phyloP scores from a whole-genome alignment of 2,888 invertebrate genomes.

The Eupithecia dodoneata region DNA sequence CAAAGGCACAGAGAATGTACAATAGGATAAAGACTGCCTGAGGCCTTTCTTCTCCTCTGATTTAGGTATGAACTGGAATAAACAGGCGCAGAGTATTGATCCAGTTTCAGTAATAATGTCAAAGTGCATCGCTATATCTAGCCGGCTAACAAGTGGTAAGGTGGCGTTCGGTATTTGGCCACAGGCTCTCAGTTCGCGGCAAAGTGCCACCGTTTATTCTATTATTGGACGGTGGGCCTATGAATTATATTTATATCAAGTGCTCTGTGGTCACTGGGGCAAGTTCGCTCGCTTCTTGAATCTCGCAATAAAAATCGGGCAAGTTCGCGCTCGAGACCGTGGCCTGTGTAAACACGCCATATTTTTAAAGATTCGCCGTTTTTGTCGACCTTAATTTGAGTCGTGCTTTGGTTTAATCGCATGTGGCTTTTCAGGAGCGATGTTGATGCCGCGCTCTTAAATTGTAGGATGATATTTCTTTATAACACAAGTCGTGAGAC shows the following conservation, averaged over 20 bases:
- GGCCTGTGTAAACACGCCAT: slow-evolving; percentile 62
- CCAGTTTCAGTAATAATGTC: slow-evolving; percentile 46
- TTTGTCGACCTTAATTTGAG: slow-evolving; percentile 38
- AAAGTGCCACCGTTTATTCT: slow-evolving; percentile 61
- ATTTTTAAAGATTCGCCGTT: slow-evolving; percentile 50
- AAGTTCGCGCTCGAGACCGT: slow-evolving; percentile 76
- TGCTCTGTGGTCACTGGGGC: slow-evolving; percentile 76
- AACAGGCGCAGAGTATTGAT: slow-evolving; percentile 37
- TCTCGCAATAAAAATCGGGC: slow-evolving; percentile 77
- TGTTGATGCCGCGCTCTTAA: slow-evolving; percentile 10
- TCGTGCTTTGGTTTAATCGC: slow-evolving; percentile 36
- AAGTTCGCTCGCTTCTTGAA: slow-evolving; percentile 79
- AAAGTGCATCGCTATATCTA: slow-evolving; percentile 51
- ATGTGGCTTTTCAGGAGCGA: slow-evolving; percentile 17
- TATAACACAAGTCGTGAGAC: background rate
- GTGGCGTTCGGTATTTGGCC: slow-evolving; percentile 52
- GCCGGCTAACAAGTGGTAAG: slow-evolving; percentile 45
- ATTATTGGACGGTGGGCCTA: slow-evolving; percentile 66
- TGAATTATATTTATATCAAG: slow-evolving; percentile 76
- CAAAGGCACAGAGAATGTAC: slow-evolving; percentile 37
- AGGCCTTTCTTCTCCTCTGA: slow-evolving; percentile 28
- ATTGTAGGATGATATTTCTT: background rate
- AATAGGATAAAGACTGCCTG: slow-evolving; percentile 43
- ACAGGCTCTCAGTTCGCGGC: slow-evolving; percentile 52
- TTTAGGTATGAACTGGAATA: slow-evolving; percentile 20